phyloP scores from a whole-genome alignment of 2,888 invertebrate genomes.

The Trissoscelio sp. region DNA sequence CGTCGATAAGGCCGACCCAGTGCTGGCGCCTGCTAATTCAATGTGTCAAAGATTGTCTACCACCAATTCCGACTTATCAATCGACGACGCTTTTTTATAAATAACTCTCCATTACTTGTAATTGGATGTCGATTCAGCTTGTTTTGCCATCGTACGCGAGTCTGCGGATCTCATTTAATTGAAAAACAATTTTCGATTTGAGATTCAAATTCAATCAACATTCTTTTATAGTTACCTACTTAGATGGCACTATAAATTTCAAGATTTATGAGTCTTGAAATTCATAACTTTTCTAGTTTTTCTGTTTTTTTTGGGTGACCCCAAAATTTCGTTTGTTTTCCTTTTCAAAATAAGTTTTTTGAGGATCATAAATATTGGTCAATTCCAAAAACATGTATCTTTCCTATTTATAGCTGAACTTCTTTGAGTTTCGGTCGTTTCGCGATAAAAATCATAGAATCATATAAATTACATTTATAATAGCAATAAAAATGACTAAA shows the following conservation, averaged over 20 bases:
- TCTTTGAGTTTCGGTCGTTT: neutral
- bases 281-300: too few relatives aligned
- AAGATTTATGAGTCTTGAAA: too few relatives aligned
- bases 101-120: slow-evolving; percentile 9
- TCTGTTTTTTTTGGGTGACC: neutral
- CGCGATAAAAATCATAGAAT: neutral
- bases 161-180: too few relatives aligned
- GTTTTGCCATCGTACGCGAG: too few relatives aligned
- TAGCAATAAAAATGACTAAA: too few relatives aligned
- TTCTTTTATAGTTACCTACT: too few relatives aligned
- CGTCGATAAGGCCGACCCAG: slow-evolving; percentile 29
- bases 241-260: too few relatives aligned
- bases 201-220: too few relatives aligned
- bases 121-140: slow-evolving; percentile 7
- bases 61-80: slow-evolving; percentile 51
- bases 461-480: too few relatives aligned
- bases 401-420: too few relatives aligned
- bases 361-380: neutral
- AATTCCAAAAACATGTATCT: too few relatives aligned
- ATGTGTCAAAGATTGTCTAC: slow-evolving; percentile 15
- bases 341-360: neutral
- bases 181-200: too few relatives aligned
- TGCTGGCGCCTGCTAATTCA: slow-evolving; percentile 49
- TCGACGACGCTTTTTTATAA: slow-evolving; percentile 15
- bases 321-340: neutral